phyloP scores from a whole-genome alignment of 2,113 vertebrate species.

The Pseudolaguvia tuberculata region DNA sequence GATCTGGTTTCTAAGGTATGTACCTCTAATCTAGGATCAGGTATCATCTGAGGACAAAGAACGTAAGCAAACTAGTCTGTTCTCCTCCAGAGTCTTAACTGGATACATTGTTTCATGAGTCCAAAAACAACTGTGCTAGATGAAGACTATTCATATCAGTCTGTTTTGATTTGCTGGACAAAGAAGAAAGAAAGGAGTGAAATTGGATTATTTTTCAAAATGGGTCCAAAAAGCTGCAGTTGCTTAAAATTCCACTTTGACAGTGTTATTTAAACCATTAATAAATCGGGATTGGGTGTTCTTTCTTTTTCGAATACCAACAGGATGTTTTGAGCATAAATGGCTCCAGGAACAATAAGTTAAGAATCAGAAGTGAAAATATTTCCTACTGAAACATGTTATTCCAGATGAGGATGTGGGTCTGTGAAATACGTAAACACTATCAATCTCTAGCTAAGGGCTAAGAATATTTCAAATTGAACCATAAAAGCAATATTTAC shows the following conservation, averaged over 20 bases:
- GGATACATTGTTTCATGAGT: conserved; percentile 6
- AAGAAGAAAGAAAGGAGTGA: conserved; percentile 6
- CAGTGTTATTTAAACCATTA: conserved; percentile 6
- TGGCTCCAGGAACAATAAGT: conserved; percentile 3
- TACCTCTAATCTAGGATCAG: conserved; percentile 4
- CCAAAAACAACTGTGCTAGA: conserved; percentile 7
- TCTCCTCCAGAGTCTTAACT: conserved; percentile 10
- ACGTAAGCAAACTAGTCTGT: background rate
- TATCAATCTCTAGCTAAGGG: conserved; percentile 34
- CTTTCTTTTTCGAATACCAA: conserved; percentile 33
- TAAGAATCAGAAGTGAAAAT: conserved; percentile 28
- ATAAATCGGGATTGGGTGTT: background rate
- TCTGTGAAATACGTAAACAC: conserved; percentile 37
- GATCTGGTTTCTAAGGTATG: conserved; percentile 4
- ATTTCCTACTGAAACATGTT: conserved; percentile 36
- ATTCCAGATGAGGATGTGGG: conserved; percentile 40
- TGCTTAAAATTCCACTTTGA: conserved; percentile 13
- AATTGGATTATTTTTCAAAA: conserved; percentile 12
- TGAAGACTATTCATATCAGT: conserved; percentile 13
- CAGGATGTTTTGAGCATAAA: conserved; percentile 44
- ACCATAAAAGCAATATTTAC: conserved; percentile 19
- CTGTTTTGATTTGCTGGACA: conserved; percentile 10
- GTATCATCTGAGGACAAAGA: conserved; percentile 14
- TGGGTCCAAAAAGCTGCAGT: conserved; percentile 10
- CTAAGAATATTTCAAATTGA: conserved; percentile 19